Evolutionary conservation across 1,140 invertebrate genomes (phyloP), one percentile per base, ranked within the genome.

Genomic region (Listronotus oregonensis): DNA sequence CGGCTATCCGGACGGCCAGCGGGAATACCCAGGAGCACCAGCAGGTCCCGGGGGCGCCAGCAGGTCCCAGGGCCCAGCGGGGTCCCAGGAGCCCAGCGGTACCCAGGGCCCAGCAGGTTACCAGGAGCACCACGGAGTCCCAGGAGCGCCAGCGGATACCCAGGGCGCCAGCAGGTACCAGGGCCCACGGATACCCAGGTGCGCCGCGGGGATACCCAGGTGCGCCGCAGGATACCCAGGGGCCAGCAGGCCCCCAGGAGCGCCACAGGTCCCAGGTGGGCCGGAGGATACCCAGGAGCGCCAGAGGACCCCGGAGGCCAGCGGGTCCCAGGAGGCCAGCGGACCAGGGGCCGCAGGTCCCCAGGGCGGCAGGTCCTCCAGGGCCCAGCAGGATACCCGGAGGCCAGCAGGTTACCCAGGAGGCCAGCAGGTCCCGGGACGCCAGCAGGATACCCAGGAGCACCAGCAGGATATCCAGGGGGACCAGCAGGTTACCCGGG

Each of bases 221-320:
- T 64, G 15, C 34, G 31, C 34, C 56, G 72, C 67, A 52, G 62
- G 56, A 32, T 51, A 49, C 34, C 66, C 68, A 37, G 15, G 69
- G 59, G 60, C 32, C 46, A 18, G 64, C 47, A 14, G 32, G 54
- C 32, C 32, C 27, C 21, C 21, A 15, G 40, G 40, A 14, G 10
- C 21, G 3, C 34, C 34, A 37, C 34, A 5, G 34, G 39, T 43
- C 12, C 21, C 49, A 31, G 54, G 50, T 6, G 18, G 9, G 7
- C 54, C 37, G n/a, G 34, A 37, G 34, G 8, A 37, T 37, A 37
- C 7, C 34, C 34, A 37, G 34, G 34, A 37, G 7, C 8, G 8
- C 34, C 34, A 37, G 34, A 11, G 11, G 32, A 3, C 5, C 34
- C 34, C 3, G 34, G 34, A 37, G 34, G 7, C n/a, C 52, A n/a